A percentile compares a stretch with the other conserved stretches of the same genome.
Conservation (phyloP, 2,888 invertebrate species). For the Zaprionus obscuricornis region DNA sequence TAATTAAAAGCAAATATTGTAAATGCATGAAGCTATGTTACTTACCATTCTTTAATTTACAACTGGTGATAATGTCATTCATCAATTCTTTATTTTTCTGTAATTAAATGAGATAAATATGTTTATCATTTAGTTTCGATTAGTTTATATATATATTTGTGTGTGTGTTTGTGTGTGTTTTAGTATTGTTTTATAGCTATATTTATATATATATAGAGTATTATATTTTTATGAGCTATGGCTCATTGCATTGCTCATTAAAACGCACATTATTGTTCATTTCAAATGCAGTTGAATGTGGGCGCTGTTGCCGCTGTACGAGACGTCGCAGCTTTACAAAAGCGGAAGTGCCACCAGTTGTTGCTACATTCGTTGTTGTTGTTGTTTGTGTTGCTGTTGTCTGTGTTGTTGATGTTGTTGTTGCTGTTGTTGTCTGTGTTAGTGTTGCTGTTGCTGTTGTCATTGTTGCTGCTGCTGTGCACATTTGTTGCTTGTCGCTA, state of each 20-base stretch:
- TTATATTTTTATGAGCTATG: background rate
- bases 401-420: slow-evolving; percentile 8
- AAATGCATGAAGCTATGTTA: too few species aligned
- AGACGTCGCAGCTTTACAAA: slow-evolving; percentile 53
- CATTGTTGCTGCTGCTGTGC: slow-evolving; percentile 4
- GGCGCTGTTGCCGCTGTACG: slow-evolving; percentile 53
- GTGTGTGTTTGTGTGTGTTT: slow-evolving; percentile 1
- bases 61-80: slow-evolving; percentile 88
- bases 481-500: slow-evolving; percentile 17
- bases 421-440: slow-evolving; percentile 13
- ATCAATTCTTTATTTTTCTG: slow-evolving; percentile 91
- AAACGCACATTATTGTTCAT: slow-evolving; percentile 59
- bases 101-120: slow-evolving; percentile 79
- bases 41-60: slow-evolving; percentile 87
- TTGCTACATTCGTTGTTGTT: slow-evolving; percentile 5
- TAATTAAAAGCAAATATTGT: slow-evolving; percentile 24
- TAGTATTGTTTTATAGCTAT: background rate
- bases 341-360: slow-evolving; percentile 48
- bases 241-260: slow-evolving; percentile 17
- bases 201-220: background rate
- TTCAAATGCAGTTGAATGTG: slow-evolving; percentile 67
- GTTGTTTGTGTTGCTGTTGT: slow-evolving; percentile 16
- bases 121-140: slow-evolving; percentile 8
- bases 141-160: slow-evolving; percentile 6
- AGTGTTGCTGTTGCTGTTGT: slow-evolving; percentile 15